Evolutionary conservation across 2,888 invertebrate genomes (phyloP).

Genomic region (Falcaria lacertinaria): DNA sequence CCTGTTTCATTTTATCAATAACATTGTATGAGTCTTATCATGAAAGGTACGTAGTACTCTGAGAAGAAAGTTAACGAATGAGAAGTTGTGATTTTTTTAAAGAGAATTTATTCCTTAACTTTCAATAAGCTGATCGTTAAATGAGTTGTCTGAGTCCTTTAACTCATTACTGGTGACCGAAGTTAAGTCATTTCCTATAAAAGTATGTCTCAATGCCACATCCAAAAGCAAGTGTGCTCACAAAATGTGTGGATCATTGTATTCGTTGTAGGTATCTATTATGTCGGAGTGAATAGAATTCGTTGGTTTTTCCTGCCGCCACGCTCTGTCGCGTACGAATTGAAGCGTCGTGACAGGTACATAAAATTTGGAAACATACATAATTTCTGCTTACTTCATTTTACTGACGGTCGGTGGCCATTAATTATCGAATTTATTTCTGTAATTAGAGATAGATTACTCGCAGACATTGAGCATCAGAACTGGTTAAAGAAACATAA

Average conservation of each 20-base stretch:
- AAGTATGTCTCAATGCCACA: constrained; percentile 10
- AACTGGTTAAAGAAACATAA: too few species aligned
- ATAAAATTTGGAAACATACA: constrained; percentile 46
- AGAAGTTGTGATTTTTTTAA: too few species aligned
- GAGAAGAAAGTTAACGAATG: too few species aligned
- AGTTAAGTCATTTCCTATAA: background rate
- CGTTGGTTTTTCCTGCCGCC: constrained; percentile 47
- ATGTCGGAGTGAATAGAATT: constrained; percentile 26
- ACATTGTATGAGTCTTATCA: too few species aligned
- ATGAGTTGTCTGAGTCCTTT: too few species aligned
- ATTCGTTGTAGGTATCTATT: too few species aligned
- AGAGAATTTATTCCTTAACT: too few species aligned
- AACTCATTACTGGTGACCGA: too few species aligned
- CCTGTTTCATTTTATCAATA: too few species aligned
- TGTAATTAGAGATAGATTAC: background rate
- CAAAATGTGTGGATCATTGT: constrained; percentile 3
- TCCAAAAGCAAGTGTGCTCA: constrained; percentile 17
- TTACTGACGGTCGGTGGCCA: background rate
- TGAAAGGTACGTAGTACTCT: too few species aligned
- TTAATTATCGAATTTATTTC: background rate
- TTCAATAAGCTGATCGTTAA: too few species aligned
- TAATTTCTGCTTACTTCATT: background rate
- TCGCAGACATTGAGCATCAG: too few species aligned
- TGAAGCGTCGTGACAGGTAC: constrained; percentile 42
- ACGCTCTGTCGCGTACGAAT: constrained; percentile 48